These are phyloP conservation scores for Hassar affinis DNA, from an alignment of 2,113 vertebrate genomes.

Conservation along the genomic window DNA sequence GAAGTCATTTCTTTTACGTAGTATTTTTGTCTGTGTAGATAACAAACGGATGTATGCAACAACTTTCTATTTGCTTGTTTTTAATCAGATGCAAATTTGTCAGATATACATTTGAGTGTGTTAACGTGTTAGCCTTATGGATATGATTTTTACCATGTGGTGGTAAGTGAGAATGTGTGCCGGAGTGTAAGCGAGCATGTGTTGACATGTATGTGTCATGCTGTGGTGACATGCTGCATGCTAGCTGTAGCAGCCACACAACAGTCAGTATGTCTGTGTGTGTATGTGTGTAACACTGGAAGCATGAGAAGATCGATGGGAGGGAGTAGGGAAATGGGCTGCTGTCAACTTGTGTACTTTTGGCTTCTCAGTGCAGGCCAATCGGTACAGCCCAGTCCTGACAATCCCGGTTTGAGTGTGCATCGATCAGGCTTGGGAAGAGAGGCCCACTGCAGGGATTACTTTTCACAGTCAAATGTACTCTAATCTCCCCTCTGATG, in stretches of 20 bases:
- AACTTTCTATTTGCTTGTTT: not conserved
- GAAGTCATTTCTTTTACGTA: not conserved
- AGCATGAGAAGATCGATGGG: constrained; percentile 65
- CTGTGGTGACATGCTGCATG: constrained; percentile 42
- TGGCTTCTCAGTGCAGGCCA: constrained; percentile 60
- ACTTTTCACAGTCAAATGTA: constrained; percentile 57
- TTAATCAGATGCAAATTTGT: not conserved
- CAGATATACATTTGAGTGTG: not conserved
- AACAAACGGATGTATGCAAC: not conserved
- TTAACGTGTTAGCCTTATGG: constrained; percentile 1
- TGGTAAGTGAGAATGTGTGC: constrained; percentile 24
- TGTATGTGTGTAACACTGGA: constrained; percentile 41
- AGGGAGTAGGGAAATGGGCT: constrained; percentile 45
- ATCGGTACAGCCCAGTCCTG: constrained; percentile 61
- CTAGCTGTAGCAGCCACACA: not conserved
- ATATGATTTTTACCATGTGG: constrained; percentile 10
- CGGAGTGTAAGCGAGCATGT: constrained; percentile 25
- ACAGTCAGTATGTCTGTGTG: constrained; percentile 28
- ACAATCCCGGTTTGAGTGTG: constrained; percentile 67
- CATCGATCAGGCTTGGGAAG: constrained; percentile 59
- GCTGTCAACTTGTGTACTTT: constrained; percentile 62
- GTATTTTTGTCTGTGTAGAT: not conserved
- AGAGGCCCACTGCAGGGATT: constrained; percentile 58
- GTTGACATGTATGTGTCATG: constrained; percentile 38
- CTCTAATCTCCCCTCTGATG: constrained; percentile 55